Evolutionary conservation across 1,140 invertebrate genomes (phyloP).

Genomic region (Drosophila bocqueti): DNA sequence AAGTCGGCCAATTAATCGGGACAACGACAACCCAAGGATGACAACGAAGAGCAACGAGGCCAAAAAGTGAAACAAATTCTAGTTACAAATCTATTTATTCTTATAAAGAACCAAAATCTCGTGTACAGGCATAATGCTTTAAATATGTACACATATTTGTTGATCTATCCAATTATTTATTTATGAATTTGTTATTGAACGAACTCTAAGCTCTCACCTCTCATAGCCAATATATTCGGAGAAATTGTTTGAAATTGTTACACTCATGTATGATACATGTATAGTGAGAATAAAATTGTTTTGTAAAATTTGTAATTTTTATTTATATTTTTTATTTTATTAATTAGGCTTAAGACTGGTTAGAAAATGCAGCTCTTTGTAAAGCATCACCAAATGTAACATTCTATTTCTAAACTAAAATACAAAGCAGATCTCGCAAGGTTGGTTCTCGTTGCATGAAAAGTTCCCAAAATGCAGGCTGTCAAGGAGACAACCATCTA

Average conservation of each 20-base stretch:
- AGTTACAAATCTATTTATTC: conserved; percentile 52
- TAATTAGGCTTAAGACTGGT: conserved; percentile 25
- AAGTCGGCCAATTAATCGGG: conserved; percentile 59
- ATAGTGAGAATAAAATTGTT: conserved; percentile 55
- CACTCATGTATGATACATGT: conserved; percentile 2
- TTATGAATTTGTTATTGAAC: conserved; percentile 52
- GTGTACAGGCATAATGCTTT: conserved; percentile 34
- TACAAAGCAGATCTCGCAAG: conserved; percentile 19
- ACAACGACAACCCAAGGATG: background rate
- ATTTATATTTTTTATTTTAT: conserved; percentile 18
- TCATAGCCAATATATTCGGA: conserved; percentile 33
- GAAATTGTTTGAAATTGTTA: conserved; percentile 34
- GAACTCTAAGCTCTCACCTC: conserved; percentile 18
- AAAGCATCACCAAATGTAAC: conserved; percentile 24
- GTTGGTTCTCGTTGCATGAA: background rate
- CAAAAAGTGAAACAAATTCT: conserved; percentile 71
- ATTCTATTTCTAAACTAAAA: conserved; percentile 30
- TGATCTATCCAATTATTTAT: conserved; percentile 42
- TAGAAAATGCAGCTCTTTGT: conserved; percentile 35
- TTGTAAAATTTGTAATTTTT: conserved; percentile 46
- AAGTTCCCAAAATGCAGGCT: no score
- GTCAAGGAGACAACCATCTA: no score
- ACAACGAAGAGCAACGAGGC: conserved; percentile 25
- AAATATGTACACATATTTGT: conserved; percentile 15
- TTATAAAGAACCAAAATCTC: conserved; percentile 75